A percentile compares a stretch with the other conserved stretches of the same genome.
These are phyloP conservation scores for Tauraco erythrolophus DNA, from an alignment of 2,113 vertebrate species.

Conservation along the genomic window DNA sequence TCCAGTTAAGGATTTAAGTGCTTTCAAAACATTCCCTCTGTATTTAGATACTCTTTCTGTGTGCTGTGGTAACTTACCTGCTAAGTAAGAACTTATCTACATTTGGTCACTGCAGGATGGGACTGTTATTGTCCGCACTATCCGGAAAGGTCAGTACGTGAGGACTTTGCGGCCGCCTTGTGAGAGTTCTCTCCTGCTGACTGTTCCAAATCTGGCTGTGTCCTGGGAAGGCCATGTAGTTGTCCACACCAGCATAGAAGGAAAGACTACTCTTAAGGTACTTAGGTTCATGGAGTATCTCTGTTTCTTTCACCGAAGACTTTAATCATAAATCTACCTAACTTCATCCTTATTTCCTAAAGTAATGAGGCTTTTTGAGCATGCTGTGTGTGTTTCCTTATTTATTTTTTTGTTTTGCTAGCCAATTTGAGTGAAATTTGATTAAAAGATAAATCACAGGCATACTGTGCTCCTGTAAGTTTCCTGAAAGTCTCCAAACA, in stretches of 20 bases:
- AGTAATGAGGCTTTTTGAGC: neutral
- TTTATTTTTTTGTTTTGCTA: neutral
- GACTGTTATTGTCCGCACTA: constrained; percentile 89
- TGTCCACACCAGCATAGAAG: constrained; percentile 90
- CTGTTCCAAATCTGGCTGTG: constrained; percentile 88
- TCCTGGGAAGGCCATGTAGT: constrained; percentile 95
- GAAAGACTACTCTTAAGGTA: constrained; percentile 93
- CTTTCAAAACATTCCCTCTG: neutral
- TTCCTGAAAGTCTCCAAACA: neutral
- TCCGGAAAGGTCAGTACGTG: constrained; percentile 92
- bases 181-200: constrained; percentile 88
- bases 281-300: neutral
- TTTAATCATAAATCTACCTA: neutral
- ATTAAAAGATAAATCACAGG: neutral
- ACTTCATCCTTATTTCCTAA: neutral
- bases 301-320: neutral
- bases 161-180: constrained; percentile 89
- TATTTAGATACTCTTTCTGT: neutral
- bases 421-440: neutral
- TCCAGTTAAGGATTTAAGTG: neutral
- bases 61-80: neutral
- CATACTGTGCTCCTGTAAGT: neutral
- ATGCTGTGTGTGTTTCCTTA: neutral
- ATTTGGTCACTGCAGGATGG: constrained; percentile 82
- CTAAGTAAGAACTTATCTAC: neutral